phyloP scores from a whole-genome alignment of 23 tunicate genomes.

The Halocynthia aurantium region DNA sequence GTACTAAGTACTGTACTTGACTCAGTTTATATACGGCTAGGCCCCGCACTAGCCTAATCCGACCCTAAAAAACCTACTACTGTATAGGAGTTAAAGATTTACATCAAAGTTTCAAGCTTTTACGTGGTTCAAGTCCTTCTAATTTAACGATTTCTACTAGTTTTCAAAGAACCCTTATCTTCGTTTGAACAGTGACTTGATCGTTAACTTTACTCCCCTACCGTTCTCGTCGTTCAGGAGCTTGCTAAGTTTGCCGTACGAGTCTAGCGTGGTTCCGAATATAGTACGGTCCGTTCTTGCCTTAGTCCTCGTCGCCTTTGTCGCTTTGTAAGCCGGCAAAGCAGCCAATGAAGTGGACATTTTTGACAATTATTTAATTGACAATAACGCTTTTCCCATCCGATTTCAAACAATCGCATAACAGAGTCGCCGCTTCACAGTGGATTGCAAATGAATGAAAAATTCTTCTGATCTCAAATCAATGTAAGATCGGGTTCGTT shows the following conservation, averaged over 20 bases:
- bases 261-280: conserved; percentile 85
- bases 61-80: too few relatives aligned
- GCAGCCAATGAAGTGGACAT: conserved; percentile 84
- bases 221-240: conserved; percentile 54
- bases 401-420: conserved; percentile 7
- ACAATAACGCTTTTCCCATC: background rate
- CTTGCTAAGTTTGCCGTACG: conserved; percentile 39
- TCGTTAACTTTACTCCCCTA: conserved; percentile 2
- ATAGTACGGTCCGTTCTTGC: conserved; percentile 76
- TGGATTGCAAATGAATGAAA: conserved; percentile 14
- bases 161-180: too few relatives aligned
- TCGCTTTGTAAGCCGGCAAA: conserved; percentile 55
- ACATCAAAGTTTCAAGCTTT: too few relatives aligned
- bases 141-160: too few relatives aligned
- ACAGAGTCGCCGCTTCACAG: background rate
- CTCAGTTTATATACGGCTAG: too few relatives aligned
- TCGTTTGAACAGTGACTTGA: too few relatives aligned
- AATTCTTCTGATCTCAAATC: too few relatives aligned
- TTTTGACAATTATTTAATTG: conserved; percentile 11
- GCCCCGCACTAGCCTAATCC: too few relatives aligned
- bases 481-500: too few relatives aligned
- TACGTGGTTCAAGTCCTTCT: too few relatives aligned
- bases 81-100: too few relatives aligned
- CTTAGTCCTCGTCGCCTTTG: conserved; percentile 30
- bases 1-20: too few relatives aligned